Percentiles rank a stretch among this genome's conserved stretches.
Evolutionary conservation across 2,113 vertebrate genomes (phyloP).

Genomic region (Triplophysa dalaica): DNA sequence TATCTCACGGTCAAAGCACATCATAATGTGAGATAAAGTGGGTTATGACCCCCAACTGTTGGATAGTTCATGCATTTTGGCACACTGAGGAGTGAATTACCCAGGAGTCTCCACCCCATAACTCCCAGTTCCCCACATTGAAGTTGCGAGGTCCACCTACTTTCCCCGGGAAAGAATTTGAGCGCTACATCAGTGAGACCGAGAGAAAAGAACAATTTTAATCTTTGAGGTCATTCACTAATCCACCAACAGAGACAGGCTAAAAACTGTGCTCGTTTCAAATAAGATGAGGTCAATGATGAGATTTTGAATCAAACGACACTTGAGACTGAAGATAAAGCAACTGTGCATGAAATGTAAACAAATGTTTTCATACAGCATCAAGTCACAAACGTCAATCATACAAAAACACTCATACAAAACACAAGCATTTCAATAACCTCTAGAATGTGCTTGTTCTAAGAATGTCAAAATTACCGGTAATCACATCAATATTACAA

Average conservation of each 20-base stretch:
- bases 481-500: background rate
- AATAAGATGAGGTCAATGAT: too few relatives aligned
- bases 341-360: background rate
- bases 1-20: background rate
- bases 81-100: constrained; percentile 73
- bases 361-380: too few relatives aligned
- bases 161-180: constrained; percentile 72
- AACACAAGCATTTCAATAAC: background rate
- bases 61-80: constrained; percentile 60
- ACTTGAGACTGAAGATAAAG: background rate
- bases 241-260: too few relatives aligned
- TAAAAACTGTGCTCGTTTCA: too few relatives aligned
- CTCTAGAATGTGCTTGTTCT: background rate
- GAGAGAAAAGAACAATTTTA: constrained; percentile 58
- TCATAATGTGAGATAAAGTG: background rate
- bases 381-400: background rate
- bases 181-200: constrained; percentile 64
- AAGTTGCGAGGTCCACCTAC: constrained; percentile 76
- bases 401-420: background rate
- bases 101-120: constrained; percentile 80
- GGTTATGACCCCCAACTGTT: constrained; percentile 49
- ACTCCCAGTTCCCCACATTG: constrained; percentile 77
- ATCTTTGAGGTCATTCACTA: constrained; percentile 44
- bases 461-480: background rate
- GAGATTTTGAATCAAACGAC: too few relatives aligned